These are phyloP conservation scores for Radopholus similis DNA, from an alignment of 1,140 invertebrate species.

Conservation along the genomic window DNA sequence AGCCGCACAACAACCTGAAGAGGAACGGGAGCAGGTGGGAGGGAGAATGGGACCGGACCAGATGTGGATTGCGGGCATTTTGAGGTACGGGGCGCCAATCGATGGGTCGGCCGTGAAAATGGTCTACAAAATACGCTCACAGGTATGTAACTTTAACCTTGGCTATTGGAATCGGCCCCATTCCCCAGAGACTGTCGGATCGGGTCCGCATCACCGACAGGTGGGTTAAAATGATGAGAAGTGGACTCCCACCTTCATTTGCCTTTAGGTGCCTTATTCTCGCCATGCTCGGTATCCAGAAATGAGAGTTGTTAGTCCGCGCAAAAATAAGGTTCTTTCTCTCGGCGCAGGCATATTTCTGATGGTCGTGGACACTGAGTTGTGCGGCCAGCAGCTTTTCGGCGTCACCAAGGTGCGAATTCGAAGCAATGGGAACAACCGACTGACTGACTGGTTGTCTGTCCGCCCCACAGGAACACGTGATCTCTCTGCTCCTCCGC, in stretches of 20 bases:
- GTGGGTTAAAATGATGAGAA: slow-evolving; percentile 30
- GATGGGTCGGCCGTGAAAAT: slow-evolving; percentile 56
- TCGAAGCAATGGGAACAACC: neutral
- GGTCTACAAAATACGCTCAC: slow-evolving; percentile 55
- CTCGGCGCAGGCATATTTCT: slow-evolving; percentile 30
- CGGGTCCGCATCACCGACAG: slow-evolving; percentile 46
- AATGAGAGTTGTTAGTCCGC: neutral
- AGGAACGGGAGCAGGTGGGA: neutral
- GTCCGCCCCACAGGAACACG: slow-evolving; percentile 15
- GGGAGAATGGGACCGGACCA: neutral
- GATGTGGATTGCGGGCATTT: neutral
- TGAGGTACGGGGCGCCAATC: slow-evolving; percentile 43
- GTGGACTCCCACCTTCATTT: neutral
- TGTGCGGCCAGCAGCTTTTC: slow-evolving; percentile 42
- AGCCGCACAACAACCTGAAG: neutral
- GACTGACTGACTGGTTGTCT: too few relatives aligned
- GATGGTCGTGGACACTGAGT: slow-evolving; percentile 45
- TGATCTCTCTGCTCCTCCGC: slow-evolving; percentile 45
- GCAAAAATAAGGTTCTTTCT: neutral
- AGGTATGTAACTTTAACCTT: neutral
- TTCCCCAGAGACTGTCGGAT: slow-evolving; percentile 43
- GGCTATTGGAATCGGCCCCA: neutral
- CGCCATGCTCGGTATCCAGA: slow-evolving; percentile 3
- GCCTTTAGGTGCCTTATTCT: slow-evolving; percentile 13
- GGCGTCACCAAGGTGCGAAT: slow-evolving; percentile 40